Percentiles rank a stretch among this genome's conserved stretches.
Evolutionary conservation across 2,888 invertebrate species (phyloP).

Genomic region (Brassicogethes aeneus): DNA sequence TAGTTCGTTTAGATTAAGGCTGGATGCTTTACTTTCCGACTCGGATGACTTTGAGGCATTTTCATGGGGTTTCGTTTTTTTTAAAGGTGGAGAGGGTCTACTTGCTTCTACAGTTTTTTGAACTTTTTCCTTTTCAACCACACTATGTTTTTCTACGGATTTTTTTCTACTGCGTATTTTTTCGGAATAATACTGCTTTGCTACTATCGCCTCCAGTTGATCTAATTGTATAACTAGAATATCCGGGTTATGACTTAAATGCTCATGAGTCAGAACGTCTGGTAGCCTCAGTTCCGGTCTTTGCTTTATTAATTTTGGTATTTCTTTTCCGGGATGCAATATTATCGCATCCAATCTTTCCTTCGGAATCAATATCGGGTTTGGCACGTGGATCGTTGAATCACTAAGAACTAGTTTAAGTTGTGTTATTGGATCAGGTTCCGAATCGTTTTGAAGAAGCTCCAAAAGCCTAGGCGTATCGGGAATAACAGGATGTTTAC

Average conservation of each 20-base stretch:
- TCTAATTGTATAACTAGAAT: constrained; percentile 67
- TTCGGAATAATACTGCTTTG: constrained; percentile 42
- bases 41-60: constrained; percentile 10
- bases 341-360: constrained; percentile 62
- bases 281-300: constrained; percentile 66
- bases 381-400: constrained; percentile 63
- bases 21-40: constrained; percentile 6
- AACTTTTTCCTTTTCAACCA: constrained; percentile 26
- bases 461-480: constrained; percentile 33
- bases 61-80: constrained; percentile 12
- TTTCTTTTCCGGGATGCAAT: constrained; percentile 64
- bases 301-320: constrained; percentile 61
- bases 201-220: constrained; percentile 58
- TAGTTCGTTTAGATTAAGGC: constrained; percentile 33
- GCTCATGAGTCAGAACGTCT: constrained; percentile 63
- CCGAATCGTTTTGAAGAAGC: constrained; percentile 41
- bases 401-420: constrained; percentile 58
- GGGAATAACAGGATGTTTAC: constrained; percentile 25
- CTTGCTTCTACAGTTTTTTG: constrained; percentile 12
- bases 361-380: constrained; percentile 73
- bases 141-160: constrained; percentile 21
- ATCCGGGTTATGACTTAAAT: constrained; percentile 67
- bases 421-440: constrained; percentile 59
- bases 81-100: constrained; percentile 5
- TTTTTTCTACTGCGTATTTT: constrained; percentile 26